Evolutionary conservation across 2,888 invertebrate species (phyloP).

Genomic region (Leptinotarsa peninsularis): DNA sequence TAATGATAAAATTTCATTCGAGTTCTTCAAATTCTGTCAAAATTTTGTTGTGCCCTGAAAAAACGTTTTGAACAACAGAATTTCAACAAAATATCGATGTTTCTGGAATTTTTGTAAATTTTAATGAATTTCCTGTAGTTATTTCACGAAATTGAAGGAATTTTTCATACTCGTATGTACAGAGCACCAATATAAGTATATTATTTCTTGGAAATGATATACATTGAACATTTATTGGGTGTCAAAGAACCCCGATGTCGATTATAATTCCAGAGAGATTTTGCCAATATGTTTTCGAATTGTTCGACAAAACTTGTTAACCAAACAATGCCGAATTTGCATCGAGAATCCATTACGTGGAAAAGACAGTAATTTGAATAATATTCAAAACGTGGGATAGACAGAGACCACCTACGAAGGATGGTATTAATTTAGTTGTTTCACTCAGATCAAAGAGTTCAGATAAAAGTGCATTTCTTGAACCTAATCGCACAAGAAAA

Average conservation of each 20-base stretch:
- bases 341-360: background rate
- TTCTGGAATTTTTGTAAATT: too few species aligned
- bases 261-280: constrained; percentile 4
- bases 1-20: too few species aligned
- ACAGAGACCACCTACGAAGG: constrained; percentile 1
- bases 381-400: constrained; percentile 6
- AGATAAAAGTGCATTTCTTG: background rate
- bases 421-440: background rate
- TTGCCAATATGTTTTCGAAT: constrained; percentile 17
- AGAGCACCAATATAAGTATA: too few species aligned
- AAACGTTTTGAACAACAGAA: too few species aligned
- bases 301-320: constrained; percentile 1
- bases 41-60: too few species aligned
- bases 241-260: background rate
- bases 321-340: constrained; percentile 9
- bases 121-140: too few species aligned
- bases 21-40: too few species aligned
- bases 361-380: background rate
- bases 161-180: background rate
- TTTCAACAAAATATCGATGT: too few species aligned
- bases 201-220: background rate
- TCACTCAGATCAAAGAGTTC: background rate
- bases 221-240: constrained; percentile 1
- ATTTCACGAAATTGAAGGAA: background rate
- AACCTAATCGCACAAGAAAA: too few species aligned